Evolutionary conservation across 1,140 invertebrate species (phyloP).

Genomic region (Grapholita molesta): DNA sequence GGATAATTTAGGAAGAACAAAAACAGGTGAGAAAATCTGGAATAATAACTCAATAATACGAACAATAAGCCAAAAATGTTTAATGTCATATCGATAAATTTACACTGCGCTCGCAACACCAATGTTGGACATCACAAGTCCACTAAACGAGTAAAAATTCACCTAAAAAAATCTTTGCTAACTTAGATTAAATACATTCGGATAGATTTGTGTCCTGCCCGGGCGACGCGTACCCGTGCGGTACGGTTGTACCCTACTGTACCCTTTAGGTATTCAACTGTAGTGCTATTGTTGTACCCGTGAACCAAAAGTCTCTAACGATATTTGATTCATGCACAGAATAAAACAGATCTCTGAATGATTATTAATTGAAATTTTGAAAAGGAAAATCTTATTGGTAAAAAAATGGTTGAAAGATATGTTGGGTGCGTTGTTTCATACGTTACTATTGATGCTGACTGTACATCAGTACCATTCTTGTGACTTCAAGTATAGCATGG

Average conservation of each 20-base stretch:
- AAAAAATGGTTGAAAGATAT: no score
- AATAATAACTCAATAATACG: constrained; percentile 67
- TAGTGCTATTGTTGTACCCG: not conserved
- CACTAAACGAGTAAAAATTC: constrained; percentile 72
- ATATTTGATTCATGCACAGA: no score
- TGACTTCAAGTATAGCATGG: no score
- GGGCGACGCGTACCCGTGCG: not conserved
- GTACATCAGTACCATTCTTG: no score
- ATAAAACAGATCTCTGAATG: no score
- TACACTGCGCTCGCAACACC: constrained; percentile 72
- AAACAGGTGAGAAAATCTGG: not conserved
- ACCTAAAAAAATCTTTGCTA: constrained; percentile 71
- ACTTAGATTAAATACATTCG: constrained; percentile 67
- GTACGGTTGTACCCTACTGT: not conserved
- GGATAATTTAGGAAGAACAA: not conserved
- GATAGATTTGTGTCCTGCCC: constrained; percentile 45
- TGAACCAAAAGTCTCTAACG: no score
- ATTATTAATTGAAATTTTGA: no score
- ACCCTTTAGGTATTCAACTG: not conserved
- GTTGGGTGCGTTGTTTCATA: no score
- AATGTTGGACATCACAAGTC: constrained; percentile 55
- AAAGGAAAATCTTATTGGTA: no score
- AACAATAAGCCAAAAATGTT: constrained; percentile 78
- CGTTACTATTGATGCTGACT: no score
- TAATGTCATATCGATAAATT: constrained; percentile 76